Evolutionary conservation across 2,888 invertebrate genomes (phyloP).

Genomic region (Timandra comae): DNA sequence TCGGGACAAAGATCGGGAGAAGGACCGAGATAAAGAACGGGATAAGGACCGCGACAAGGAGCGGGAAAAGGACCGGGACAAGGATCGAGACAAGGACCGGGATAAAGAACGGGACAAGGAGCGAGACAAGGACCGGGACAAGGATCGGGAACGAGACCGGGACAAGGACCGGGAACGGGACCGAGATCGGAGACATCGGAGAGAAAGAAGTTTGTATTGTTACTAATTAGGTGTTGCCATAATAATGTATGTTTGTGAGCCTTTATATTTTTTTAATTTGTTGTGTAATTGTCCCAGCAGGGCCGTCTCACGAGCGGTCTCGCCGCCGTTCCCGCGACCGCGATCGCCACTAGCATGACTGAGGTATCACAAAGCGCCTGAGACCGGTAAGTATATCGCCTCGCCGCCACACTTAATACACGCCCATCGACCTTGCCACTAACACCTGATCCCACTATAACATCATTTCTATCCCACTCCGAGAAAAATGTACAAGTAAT

Average conservation of each 20-base stretch:
- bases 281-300: too few relatives aligned
- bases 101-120: constrained; percentile 49
- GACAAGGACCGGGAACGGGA: constrained; percentile 48
- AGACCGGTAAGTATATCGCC: constrained; percentile 67
- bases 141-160: constrained; percentile 38
- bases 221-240: too few relatives aligned
- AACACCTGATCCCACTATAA: constrained; percentile 13
- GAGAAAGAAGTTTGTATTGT: constrained; percentile 53
- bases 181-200: constrained; percentile 60
- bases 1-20: constrained; percentile 40
- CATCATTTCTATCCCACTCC: constrained; percentile 25
- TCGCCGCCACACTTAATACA: constrained; percentile 11
- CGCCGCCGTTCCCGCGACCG: constrained; percentile 69
- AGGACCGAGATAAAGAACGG: constrained; percentile 28
- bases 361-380: constrained; percentile 75
- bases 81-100: constrained; percentile 60
- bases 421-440: constrained; percentile 10
- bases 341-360: constrained; percentile 68
- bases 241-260: too few relatives aligned
- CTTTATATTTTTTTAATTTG: too few relatives aligned
- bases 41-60: constrained; percentile 40
- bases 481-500: constrained; percentile 56
- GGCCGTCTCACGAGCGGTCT: constrained; percentile 59
- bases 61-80: constrained; percentile 28
- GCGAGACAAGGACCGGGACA: constrained; percentile 20